Percentiles rank a stretch among this genome's conserved stretches.
phyloP scores from a whole-genome alignment of 1,140 invertebrate species.

The Aphelinus atriplicis region DNA sequence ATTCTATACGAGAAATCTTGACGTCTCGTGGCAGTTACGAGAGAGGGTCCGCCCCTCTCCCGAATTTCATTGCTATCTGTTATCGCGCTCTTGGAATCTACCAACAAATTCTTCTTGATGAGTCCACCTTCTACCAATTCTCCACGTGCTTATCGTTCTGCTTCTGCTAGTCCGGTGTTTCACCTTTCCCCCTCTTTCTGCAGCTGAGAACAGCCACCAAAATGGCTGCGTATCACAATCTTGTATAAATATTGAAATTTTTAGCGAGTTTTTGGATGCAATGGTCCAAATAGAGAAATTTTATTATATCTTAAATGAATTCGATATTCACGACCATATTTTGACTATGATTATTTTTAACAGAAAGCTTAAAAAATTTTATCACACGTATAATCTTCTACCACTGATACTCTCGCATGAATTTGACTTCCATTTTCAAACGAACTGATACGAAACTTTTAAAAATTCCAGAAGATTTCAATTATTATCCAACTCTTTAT shows the following conservation, averaged over 20 bases:
- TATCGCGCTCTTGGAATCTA: conserved; percentile 57
- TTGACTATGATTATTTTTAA: no score
- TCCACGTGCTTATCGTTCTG: conserved; percentile 30
- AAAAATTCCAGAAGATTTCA: background rate
- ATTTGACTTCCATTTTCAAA: background rate
- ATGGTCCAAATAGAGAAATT: no score
- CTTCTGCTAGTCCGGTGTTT: conserved; percentile 35
- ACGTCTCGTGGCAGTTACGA: conserved; percentile 68
- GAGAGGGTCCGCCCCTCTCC: conserved; percentile 66
- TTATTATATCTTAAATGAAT: no score
- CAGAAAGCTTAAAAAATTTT: no score
- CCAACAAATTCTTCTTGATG: conserved; percentile 41
- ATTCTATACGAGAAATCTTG: conserved; percentile 96
- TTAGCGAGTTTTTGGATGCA: background rate
- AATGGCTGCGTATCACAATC: conserved; percentile 44
- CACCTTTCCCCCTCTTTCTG: conserved; percentile 30
- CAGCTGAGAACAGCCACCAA: conserved; percentile 49
- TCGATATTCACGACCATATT: no score
- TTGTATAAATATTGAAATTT: background rate
- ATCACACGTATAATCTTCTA: no score
- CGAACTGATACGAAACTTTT: background rate
- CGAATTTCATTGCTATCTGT: conserved; percentile 63
- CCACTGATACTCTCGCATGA: no score
- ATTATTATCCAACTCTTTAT: background rate
- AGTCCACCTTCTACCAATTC: conserved; percentile 37